Conservation (phyloP, 1,140 invertebrate species). For the Drosophila santomea region DNA sequence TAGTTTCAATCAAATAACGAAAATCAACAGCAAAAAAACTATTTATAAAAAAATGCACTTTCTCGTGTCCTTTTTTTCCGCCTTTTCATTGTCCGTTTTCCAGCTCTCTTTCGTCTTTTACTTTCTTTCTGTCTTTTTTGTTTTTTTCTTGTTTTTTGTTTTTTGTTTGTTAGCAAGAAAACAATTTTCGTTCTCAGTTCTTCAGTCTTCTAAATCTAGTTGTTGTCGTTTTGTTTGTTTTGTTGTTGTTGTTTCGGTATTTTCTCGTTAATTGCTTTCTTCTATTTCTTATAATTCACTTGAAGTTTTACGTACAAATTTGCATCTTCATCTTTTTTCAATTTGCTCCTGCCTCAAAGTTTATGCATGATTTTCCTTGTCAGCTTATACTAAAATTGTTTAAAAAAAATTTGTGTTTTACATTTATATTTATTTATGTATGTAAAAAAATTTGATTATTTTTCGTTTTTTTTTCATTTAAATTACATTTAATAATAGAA, state of each 20-base stretch:
- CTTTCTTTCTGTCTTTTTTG: conserved; percentile 31
- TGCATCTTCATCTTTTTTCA: conserved; percentile 24
- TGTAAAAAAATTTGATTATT: conserved; percentile 82
- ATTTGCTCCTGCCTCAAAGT: conserved; percentile 14
- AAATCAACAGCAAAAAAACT: conserved; percentile 80
- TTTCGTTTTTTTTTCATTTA: conserved; percentile 50
- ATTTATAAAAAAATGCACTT: conserved; percentile 55
- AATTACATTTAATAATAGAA: conserved; percentile 76
- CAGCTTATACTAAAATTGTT: conserved; percentile 61
- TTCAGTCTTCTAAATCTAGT: conserved; percentile 83
- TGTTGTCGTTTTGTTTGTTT: conserved; percentile 64
- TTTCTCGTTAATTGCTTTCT: conserved; percentile 57
- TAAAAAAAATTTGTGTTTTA: conserved; percentile 76
- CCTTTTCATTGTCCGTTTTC: conserved; percentile 20
- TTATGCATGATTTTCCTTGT: conserved; percentile 37
- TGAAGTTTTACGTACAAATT: conserved; percentile 81
- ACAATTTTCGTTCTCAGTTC: conserved; percentile 73
- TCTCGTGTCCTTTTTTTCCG: conserved; percentile 14
- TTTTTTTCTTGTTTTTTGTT: conserved; percentile 9
- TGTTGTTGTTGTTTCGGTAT: conserved; percentile 64
- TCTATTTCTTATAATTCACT: conserved; percentile 34
- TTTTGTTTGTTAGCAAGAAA: conserved; percentile 34
- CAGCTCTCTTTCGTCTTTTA: conserved; percentile 6
- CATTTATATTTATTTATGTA: conserved; percentile 80
- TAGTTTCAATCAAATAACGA: conserved; percentile 72